phyloP scores from a whole-genome alignment of 2,113 vertebrate genomes.

The Syngnathus scovelli region DNA sequence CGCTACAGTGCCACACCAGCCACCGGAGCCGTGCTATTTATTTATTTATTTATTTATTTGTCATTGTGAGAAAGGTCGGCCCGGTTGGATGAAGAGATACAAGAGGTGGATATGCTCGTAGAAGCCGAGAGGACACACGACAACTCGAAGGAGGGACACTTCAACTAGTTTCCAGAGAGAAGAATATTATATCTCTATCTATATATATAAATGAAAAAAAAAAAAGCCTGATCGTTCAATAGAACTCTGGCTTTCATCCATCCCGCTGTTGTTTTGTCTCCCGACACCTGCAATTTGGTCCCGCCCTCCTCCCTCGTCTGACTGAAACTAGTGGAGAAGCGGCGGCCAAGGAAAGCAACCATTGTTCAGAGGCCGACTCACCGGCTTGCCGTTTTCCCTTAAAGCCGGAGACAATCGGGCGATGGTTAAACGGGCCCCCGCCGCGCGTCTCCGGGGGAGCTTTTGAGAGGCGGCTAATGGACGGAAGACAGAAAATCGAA shows the following conservation, averaged over 20 bases:
- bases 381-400: slow-evolving; percentile 3
- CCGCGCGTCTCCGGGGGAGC: background rate
- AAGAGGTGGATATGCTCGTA: background rate
- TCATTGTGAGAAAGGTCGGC: background rate
- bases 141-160: background rate
- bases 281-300: slow-evolving; percentile 4
- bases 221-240: slow-evolving; percentile 9
- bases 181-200: background rate
- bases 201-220: no score
- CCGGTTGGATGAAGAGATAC: background rate
- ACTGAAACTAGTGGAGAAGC: slow-evolving; percentile 13
- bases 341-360: background rate
- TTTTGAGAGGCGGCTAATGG: slow-evolving; percentile 6
- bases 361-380: background rate
- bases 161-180: background rate
- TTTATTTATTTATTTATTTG: background rate
- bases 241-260: background rate
- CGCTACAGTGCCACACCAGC: background rate
- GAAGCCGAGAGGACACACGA: background rate
- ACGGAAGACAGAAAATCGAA: slow-evolving; percentile 25
- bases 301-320: slow-evolving; percentile 1
- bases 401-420: slow-evolving; percentile 12
- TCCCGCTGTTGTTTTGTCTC: slow-evolving; percentile 6
- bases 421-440: slow-evolving; percentile 15
- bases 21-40: background rate